These are phyloP conservation scores for Daktulosphaira vitifoliae DNA, from an alignment of 1,140 invertebrate genomes.

Conservation along the genomic window DNA sequence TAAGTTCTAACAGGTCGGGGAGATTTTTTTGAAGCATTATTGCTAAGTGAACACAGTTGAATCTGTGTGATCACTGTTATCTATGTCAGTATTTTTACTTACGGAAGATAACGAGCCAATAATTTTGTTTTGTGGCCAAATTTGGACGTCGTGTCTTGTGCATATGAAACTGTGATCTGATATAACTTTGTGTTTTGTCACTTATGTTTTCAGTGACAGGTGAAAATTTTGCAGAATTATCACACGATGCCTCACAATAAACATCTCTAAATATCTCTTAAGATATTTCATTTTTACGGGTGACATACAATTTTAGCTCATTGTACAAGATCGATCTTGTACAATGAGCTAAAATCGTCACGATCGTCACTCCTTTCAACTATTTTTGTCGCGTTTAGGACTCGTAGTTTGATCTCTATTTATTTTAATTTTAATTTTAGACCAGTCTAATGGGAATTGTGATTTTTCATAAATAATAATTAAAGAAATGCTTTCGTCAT, in stretches of 20 bases:
- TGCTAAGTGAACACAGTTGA: too few species aligned
- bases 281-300: constrained; percentile 38
- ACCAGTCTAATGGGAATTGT: constrained; percentile 5
- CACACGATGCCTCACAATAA: constrained; percentile 37
- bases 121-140: too few species aligned
- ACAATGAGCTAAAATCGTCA: constrained; percentile 26
- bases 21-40: too few species aligned
- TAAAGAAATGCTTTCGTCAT: not conserved
- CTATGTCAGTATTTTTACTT: too few species aligned
- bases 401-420: constrained; percentile 25
- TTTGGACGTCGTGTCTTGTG: too few species aligned
- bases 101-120: too few species aligned
- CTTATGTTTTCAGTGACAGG: constrained; percentile 37
- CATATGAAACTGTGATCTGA: too few species aligned
- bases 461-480: not conserved
- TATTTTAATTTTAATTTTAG: constrained; percentile 26
- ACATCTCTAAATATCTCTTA: constrained; percentile 20
- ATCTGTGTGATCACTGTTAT: too few species aligned
- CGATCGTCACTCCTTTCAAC: constrained; percentile 36
- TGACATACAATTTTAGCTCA: constrained; percentile 28
- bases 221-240: constrained; percentile 41
- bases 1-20: too few species aligned
- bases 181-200: not conserved
- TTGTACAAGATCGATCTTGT: constrained; percentile 32
- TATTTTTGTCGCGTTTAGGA: constrained; percentile 36